Evolutionary conservation across 2,797 vertebrate species (phyloP), one percentile per base, ranked within the genome.

Genomic region (Masticophis lateralis): DNA sequence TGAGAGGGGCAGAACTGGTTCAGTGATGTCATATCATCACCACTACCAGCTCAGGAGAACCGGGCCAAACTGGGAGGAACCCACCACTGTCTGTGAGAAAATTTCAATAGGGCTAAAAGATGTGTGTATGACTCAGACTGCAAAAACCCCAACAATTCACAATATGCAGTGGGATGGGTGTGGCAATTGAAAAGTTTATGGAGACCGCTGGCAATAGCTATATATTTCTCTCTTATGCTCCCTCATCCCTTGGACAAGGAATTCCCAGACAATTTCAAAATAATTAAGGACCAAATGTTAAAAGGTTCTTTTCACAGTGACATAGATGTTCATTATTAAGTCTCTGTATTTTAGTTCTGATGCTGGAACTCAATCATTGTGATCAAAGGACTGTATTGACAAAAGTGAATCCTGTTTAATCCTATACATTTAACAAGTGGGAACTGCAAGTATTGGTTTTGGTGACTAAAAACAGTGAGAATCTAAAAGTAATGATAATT

Each of bases 81-180:
- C 2, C 37, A 37, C 95, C 93, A 95, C 91, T 96, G 92, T 66
- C 94, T 95, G 95, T 93, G 95, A 96, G 96, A 94, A 97, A 97
- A 98, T 98, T 97, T 97, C 97, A 97, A 96, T 96, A 97, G 95
- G 97, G 97, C 97, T 97, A 96, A 97, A 97, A 97, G 97, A 97
- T 97, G 97, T 96, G 96, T 96, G 96, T 94, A 96, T 97, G 97
- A 98, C 96, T 98, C 97, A 97, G 96, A 95, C 94, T 96, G 91
- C 93, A 96, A 95, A 93, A 92, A 95, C 83, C 92, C 37, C 92
- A 94, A 95, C 96, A 93, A 93, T 95, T 96, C 89, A 18, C 37
- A 96, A 95, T 86, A 51, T 90, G 93, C 96, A 97, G 96, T 95
- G 94, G 95, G 95, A 59, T 32, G 88, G 93, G 94, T 95, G 94